Percentiles rank a stretch among this genome's conserved stretches.
These are phyloP conservation scores for Pristionchus mayeri DNA, from an alignment of 2,888 invertebrate genomes.

Conservation along the genomic window DNA sequence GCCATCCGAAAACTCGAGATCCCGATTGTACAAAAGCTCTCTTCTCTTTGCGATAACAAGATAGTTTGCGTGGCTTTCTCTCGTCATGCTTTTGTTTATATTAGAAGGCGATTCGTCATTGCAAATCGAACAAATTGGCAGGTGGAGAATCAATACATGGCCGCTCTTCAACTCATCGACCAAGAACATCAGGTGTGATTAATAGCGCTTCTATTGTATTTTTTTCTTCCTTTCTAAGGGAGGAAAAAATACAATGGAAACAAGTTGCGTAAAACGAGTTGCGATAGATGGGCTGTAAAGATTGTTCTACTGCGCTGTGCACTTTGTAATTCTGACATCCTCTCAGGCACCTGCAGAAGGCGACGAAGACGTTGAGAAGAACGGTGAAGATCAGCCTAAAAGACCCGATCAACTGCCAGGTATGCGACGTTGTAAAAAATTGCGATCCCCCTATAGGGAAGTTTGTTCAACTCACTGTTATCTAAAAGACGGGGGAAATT, in stretches of 20 bases:
- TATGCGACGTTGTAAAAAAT: neutral
- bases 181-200: conserved; percentile 59
- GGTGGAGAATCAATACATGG: conserved; percentile 72
- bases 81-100: neutral
- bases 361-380: neutral
- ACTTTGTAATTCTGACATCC: too few species aligned
- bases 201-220: too few species aligned
- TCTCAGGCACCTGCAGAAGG: neutral
- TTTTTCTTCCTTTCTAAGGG: neutral
- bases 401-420: conserved; percentile 9
- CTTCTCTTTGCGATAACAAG: too few species aligned
- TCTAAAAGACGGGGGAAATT: too few species aligned
- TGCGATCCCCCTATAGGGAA: too few species aligned
- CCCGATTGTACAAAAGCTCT: too few species aligned
- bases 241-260: neutral
- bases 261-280: neutral
- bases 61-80: neutral
- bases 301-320: too few species aligned
- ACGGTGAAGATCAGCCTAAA: neutral
- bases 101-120: neutral
- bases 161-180: conserved; percentile 70
- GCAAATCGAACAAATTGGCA: conserved; percentile 47
- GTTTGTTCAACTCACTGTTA: too few species aligned
- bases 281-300: too few species aligned
- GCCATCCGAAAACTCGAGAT: too few species aligned